These are phyloP conservation scores for Pedionomus torquatus DNA, from an alignment of 2,113 vertebrate species.

Conservation along the genomic window DNA sequence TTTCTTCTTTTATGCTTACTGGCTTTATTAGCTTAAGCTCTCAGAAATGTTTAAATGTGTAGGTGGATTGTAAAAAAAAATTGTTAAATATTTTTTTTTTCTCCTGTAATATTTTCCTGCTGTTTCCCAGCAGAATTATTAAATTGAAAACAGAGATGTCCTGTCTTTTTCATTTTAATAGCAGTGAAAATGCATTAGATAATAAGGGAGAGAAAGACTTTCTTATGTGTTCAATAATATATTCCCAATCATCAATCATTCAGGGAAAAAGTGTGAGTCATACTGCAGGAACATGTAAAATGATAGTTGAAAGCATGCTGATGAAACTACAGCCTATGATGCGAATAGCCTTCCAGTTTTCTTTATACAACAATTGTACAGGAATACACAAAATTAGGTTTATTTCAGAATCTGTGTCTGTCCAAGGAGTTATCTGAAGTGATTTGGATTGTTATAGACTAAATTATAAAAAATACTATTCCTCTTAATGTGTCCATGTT, in stretches of 20 bases:
- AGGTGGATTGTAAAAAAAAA: background rate
- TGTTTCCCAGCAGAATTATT: background rate
- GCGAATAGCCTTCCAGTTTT: background rate
- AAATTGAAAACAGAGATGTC: background rate
- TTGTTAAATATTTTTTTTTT: background rate
- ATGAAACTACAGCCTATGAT: background rate
- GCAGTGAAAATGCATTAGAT: background rate
- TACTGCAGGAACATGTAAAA: background rate
- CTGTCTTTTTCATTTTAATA: background rate
- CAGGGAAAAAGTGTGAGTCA: background rate
- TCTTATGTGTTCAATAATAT: background rate
- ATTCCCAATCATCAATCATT: background rate
- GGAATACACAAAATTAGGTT: background rate
- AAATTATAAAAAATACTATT: background rate
- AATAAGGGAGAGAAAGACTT: background rate
- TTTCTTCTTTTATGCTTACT: background rate
- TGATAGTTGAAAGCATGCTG: accelerated
- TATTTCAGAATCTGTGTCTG: background rate
- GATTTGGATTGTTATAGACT: background rate
- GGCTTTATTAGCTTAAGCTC: background rate
- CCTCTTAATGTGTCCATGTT: background rate
- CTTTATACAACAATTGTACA: background rate
- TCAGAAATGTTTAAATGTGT: background rate
- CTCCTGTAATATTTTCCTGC: background rate
- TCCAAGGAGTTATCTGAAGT: background rate